phyloP scores from a whole-genome alignment of 2,888 invertebrate species.

The Eupithecia pulchellata region DNA sequence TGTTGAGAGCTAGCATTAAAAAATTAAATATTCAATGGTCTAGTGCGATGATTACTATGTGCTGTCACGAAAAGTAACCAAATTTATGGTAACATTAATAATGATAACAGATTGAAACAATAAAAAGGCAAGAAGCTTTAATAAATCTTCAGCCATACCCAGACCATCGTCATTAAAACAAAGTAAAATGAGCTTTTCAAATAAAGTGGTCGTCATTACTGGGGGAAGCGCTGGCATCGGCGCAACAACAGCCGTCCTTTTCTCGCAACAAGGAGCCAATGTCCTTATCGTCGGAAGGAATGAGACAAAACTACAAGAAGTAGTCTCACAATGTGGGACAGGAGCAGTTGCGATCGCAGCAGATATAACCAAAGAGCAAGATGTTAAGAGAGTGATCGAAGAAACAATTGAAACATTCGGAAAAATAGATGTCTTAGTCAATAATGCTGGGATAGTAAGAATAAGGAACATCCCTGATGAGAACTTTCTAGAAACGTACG shows the following conservation, averaged over 20 bases:
- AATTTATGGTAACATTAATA: background rate
- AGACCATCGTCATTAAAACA: background rate
- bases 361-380: slow-evolving; percentile 36
- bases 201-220: slow-evolving; percentile 84
- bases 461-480: background rate
- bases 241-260: slow-evolving; percentile 86
- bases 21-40: slow-evolving; percentile 4
- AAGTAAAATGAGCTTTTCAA: slow-evolving; percentile 32
- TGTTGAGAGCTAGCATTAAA: background rate
- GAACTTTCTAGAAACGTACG: slow-evolving; percentile 46
- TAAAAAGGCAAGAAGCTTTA: background rate
- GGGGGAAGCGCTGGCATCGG: slow-evolving; percentile 90
- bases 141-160: background rate
- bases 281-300: slow-evolving; percentile 88
- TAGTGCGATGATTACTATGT: background rate
- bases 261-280: slow-evolving; percentile 86
- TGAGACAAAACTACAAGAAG: slow-evolving; percentile 85
- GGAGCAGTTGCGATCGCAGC: background rate
- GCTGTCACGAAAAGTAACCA: background rate
- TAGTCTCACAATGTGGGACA: slow-evolving; percentile 58
- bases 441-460: slow-evolving; percentile 7
- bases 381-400: slow-evolving; percentile 50
- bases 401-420: slow-evolving; percentile 51
- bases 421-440: slow-evolving; percentile 51
- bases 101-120: background rate